Conservation (phyloP, 2,797 vertebrate species). For the Sternarchorhynchus goeldii region DNA sequence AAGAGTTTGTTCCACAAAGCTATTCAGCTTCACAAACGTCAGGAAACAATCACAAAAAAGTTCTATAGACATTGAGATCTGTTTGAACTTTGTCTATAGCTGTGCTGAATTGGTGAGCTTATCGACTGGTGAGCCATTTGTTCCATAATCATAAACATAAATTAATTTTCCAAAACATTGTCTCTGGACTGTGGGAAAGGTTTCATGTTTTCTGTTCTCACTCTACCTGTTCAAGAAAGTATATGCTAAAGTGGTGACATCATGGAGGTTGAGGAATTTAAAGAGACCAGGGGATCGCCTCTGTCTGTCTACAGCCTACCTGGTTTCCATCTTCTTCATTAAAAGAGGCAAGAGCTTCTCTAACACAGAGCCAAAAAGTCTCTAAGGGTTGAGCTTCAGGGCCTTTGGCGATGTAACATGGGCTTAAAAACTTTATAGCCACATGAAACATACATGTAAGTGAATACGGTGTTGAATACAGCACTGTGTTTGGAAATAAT, state of each 20-base stretch:
- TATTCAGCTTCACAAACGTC: slow-evolving; percentile 38
- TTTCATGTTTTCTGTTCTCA: slow-evolving; percentile 42
- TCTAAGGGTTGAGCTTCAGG: slow-evolving; percentile 31
- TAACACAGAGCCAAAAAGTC: slow-evolving; percentile 1
- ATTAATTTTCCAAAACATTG: slow-evolving; percentile 16
- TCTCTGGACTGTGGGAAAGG: slow-evolving; percentile 40
- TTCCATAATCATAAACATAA: slow-evolving; percentile 25
- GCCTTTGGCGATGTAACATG: slow-evolving; percentile 24
- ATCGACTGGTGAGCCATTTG: slow-evolving; percentile 27
- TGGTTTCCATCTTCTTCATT: slow-evolving; percentile 51
- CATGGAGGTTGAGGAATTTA: slow-evolving; percentile 50
- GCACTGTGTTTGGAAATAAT: neutral
- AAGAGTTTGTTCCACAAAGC: slow-evolving; percentile 42
- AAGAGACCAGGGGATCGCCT: slow-evolving; percentile 47
- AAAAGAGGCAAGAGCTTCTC: slow-evolving; percentile 39
- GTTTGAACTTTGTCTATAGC: slow-evolving; percentile 31
- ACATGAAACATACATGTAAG: slow-evolving; percentile 19
- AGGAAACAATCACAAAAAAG: slow-evolving; percentile 27
- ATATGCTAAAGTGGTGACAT: slow-evolving; percentile 49
- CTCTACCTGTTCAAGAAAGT: slow-evolving; percentile 33
- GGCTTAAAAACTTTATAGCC: slow-evolving; percentile 30
- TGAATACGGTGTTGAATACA: slow-evolving; percentile 1
- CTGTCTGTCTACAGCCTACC: slow-evolving; percentile 52
- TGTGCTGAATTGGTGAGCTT: slow-evolving; percentile 14
- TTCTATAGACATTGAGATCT: neutral